A percentile compares a stretch with the other conserved stretches of the same genome.
Conservation (phyloP, 2,797 vertebrate species). For the Staurois parvus region DNA sequence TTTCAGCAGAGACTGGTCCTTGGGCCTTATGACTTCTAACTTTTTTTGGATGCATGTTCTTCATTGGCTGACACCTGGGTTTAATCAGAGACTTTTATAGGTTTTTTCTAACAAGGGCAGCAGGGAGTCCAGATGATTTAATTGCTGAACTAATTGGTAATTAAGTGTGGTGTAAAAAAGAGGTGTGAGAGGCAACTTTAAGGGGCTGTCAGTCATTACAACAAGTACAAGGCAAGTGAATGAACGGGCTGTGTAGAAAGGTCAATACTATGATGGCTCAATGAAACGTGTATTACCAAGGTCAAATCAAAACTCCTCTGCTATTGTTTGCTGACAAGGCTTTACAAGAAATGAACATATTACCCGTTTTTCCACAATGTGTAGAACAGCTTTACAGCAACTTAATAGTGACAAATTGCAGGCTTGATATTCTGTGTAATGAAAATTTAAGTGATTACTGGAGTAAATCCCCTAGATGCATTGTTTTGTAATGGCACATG, state of each 20-base stretch:
- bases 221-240: background rate
- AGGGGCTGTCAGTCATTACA: slow-evolving; percentile 43
- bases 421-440: background rate
- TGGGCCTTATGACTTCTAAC: slow-evolving; percentile 1
- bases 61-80: slow-evolving; percentile 36
- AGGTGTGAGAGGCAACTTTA: slow-evolving; percentile 39
- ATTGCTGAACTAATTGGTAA: slow-evolving; percentile 57
- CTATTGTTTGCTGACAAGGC: background rate
- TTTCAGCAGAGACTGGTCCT: background rate
- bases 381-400: background rate
- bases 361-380: background rate
- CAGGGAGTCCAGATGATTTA: slow-evolving; percentile 43
- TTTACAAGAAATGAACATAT: background rate
- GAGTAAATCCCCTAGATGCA: background rate
- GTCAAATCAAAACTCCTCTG: background rate
- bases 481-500: too few species aligned
- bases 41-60: background rate
- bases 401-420: background rate
- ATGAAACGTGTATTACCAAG: background rate
- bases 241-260: background rate
- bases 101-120: slow-evolving; percentile 29
- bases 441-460: background rate
- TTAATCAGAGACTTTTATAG: slow-evolving; percentile 45
- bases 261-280: slow-evolving; percentile 11
- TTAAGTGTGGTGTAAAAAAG: slow-evolving; percentile 46